Conservation (phyloP, 2,797 vertebrate species). For the Microctenopoma stevenorrisi region DNA sequence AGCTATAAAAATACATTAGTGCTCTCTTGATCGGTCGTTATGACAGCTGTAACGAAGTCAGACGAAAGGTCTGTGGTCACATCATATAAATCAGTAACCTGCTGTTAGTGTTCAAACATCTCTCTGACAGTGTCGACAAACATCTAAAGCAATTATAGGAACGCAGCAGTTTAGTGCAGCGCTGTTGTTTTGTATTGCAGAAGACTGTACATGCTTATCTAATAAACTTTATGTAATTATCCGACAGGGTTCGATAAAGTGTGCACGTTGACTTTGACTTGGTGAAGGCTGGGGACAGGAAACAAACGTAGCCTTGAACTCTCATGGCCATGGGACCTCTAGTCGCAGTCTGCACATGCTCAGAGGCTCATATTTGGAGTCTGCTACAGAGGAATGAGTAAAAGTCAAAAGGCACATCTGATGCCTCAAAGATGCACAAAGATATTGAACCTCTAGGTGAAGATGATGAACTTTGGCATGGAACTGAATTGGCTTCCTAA, state of each 20-base stretch:
- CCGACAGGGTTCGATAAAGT: background rate
- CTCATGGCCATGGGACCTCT: background rate
- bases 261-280: background rate
- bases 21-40: slow-evolving; percentile 35
- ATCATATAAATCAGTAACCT: slow-evolving; percentile 15
- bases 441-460: too few species aligned
- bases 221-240: background rate
- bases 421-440: too few species aligned
- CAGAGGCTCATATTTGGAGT: background rate
- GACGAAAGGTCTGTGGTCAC: slow-evolving; percentile 20
- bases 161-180: background rate
- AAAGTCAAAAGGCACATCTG: too few species aligned
- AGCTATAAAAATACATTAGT: slow-evolving; percentile 27
- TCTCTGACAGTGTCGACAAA: slow-evolving; percentile 11
- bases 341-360: too few species aligned
- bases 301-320: background rate
- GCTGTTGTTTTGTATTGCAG: background rate
- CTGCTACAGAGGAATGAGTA: too few species aligned
- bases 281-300: background rate
- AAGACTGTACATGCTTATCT: background rate
- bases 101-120: slow-evolving; percentile 15
- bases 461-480: too few species aligned
- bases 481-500: background rate
- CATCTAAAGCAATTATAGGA: background rate
- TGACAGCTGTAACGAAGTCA: slow-evolving; percentile 16